Percentiles rank a stretch among this genome's conserved stretches.
Conservation (phyloP, 2,888 invertebrate species). For the Cantharis flavilabris region DNA sequence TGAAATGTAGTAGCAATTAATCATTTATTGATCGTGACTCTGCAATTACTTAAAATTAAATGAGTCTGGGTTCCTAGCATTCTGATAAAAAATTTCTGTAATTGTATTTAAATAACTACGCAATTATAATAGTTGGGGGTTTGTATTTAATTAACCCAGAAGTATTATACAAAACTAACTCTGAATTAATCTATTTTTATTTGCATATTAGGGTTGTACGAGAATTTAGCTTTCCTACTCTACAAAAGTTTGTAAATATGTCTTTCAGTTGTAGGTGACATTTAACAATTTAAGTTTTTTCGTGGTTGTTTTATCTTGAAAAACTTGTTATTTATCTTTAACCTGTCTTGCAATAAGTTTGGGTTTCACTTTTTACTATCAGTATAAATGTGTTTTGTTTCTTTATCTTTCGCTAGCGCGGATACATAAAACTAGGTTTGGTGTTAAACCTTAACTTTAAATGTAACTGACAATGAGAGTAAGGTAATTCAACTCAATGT, state of each 20-base stretch:
- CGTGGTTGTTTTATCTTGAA: slow-evolving; percentile 35
- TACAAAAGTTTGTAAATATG: slow-evolving; percentile 40
- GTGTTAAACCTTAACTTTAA: neutral
- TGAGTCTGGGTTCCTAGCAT: neutral
- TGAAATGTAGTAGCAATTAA: neutral
- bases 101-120: neutral
- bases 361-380: slow-evolving; percentile 19
- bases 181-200: slow-evolving; percentile 33
- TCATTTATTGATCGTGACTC: neutral
- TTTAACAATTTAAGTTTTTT: slow-evolving; percentile 43
- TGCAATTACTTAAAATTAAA: neutral
- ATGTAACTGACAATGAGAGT: neutral
- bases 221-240: slow-evolving; percentile 35
- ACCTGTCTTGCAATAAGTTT: slow-evolving; percentile 26
- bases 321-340: slow-evolving; percentile 37
- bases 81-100: neutral
- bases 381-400: slow-evolving; percentile 4
- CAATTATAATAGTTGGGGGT: neutral
- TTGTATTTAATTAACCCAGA: slow-evolving; percentile 32
- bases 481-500: neutral
- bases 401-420: neutral
- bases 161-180: slow-evolving; percentile 4
- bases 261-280: slow-evolving; percentile 40
- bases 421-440: neutral
- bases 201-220: slow-evolving; percentile 37